phyloP scores from a whole-genome alignment of 1,140 invertebrate species.

The Panulirus ornatus region DNA sequence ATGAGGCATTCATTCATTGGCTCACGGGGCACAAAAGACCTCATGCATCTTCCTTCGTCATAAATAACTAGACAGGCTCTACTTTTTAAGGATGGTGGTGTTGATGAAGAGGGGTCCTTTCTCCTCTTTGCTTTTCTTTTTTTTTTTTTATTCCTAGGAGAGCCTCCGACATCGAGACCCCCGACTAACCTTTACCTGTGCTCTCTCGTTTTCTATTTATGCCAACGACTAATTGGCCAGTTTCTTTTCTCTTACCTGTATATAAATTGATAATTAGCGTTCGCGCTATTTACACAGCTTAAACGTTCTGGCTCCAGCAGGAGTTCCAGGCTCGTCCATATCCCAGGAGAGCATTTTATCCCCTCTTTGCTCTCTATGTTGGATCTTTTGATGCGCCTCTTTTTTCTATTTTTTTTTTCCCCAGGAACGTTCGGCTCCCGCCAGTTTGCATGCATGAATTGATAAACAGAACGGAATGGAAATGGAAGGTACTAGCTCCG shows the following conservation, averaged over 20 bases:
- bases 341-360: neutral
- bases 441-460: slow-evolving; percentile 59
- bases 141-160: neutral
- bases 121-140: neutral
- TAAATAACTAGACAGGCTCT: too few species aligned
- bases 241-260: slow-evolving; percentile 47
- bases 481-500: slow-evolving; percentile 1
- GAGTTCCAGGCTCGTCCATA: neutral
- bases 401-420: neutral
- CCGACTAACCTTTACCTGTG: neutral
- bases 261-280: slow-evolving; percentile 55
- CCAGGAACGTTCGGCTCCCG: neutral
- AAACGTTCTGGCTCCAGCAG: slow-evolving; percentile 9
- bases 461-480: slow-evolving; percentile 35
- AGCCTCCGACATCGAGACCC: neutral
- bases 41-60: too few species aligned
- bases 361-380: neutral
- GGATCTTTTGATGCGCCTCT: neutral
- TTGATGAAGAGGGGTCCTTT: too few species aligned
- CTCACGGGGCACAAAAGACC: too few species aligned
- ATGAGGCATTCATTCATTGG: neutral
- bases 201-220: neutral
- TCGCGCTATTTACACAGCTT: slow-evolving; percentile 47
- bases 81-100: too few species aligned
- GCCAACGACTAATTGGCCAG: slow-evolving; percentile 17